phyloP scores from a whole-genome alignment of 2,113 vertebrate species.

The Carlito syrichta region DNA sequence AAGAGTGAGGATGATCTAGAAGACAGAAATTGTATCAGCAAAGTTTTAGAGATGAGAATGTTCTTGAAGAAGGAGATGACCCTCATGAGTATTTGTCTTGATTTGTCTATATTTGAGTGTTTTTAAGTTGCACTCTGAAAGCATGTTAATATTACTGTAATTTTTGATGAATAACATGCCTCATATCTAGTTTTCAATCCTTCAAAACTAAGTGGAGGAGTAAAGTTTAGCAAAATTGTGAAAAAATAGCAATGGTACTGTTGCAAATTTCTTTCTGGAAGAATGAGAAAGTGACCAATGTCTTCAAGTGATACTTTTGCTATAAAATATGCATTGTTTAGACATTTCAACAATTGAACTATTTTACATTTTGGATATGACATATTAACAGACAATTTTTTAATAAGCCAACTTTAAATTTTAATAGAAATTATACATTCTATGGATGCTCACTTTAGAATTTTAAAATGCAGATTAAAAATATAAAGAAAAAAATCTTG shows the following conservation, averaged over 20 bases:
- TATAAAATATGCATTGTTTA: background rate
- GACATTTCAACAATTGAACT: background rate
- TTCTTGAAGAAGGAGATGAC: background rate
- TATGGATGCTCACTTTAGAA: background rate
- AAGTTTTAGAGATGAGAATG: background rate
- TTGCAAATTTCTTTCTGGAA: background rate
- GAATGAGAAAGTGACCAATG: background rate
- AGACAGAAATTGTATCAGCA: background rate
- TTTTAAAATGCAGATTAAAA: background rate
- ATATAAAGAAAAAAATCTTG: background rate
- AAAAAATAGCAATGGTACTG: background rate
- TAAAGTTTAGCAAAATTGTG: background rate
- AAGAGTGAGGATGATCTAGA: background rate
- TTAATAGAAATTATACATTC: background rate
- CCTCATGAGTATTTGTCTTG: background rate
- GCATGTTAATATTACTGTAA: background rate
- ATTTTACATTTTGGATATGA: background rate
- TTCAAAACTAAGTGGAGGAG: constrained; percentile 8
- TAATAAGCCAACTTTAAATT: background rate
- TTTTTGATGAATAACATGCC: constrained; percentile 48
- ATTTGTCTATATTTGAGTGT: background rate
- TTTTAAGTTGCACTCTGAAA: constrained; percentile 24
- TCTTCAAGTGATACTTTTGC: background rate
- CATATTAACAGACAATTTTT: background rate
- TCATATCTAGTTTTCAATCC: constrained; percentile 27